Percentiles rank a stretch among this genome's conserved stretches.
phyloP scores from a whole-genome alignment of 2,113 vertebrate species.

The Scomber japonicus region DNA sequence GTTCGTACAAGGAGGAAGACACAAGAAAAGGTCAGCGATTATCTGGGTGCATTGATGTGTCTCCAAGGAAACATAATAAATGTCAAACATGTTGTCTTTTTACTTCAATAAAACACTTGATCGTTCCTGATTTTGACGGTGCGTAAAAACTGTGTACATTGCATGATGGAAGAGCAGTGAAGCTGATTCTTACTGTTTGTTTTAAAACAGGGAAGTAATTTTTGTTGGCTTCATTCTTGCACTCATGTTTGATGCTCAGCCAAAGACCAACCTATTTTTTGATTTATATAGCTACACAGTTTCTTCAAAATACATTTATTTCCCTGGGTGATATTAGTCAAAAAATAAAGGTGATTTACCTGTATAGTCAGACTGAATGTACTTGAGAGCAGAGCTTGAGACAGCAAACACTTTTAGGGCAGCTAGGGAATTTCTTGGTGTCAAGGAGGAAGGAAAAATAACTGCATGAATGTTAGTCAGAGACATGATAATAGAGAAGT shows the following conservation, averaged over 20 bases:
- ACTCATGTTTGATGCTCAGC: not conserved
- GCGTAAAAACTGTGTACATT: not conserved
- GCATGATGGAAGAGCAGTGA: too few species aligned
- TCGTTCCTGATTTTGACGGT: not conserved
- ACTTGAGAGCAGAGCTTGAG: slow-evolving; percentile 1
- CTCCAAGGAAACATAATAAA: slow-evolving; percentile 2
- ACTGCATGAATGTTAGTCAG: slow-evolving; percentile 66
- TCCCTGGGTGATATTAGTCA: not conserved
- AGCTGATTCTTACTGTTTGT: not conserved
- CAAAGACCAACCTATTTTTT: not conserved
- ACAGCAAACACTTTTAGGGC: not conserved
- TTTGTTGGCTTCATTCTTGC: not conserved
- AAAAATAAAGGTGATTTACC: not conserved
- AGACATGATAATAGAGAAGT: slow-evolving; percentile 60
- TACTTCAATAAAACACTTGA: not conserved
- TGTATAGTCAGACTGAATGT: not conserved
- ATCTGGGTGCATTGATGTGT: not conserved
- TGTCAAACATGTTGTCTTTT: not conserved
- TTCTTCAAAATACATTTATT: not conserved
- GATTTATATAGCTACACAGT: not conserved
- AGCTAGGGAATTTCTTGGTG: slow-evolving; percentile 45
- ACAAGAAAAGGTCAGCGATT: not conserved
- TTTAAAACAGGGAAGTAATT: not conserved
- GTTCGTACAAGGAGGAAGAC: not conserved
- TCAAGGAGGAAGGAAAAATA: slow-evolving; percentile 67